Percentiles rank a stretch among this genome's conserved stretches.
phyloP scores from a whole-genome alignment of 2,888 invertebrate genomes.

The Beris morrisii region DNA sequence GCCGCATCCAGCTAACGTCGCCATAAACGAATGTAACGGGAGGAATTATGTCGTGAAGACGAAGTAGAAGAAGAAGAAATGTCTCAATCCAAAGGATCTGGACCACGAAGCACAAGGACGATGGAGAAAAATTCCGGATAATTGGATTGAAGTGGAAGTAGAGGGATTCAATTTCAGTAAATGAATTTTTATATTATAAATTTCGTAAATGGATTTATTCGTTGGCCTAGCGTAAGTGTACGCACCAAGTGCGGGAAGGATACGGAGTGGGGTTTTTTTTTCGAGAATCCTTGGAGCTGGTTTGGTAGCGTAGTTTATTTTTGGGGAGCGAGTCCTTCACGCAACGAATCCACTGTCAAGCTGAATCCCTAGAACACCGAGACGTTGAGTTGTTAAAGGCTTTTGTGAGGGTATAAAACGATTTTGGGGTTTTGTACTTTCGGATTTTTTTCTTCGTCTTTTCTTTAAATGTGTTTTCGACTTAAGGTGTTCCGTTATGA shows the following conservation, averaged over 20 bases:
- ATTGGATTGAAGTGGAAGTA: constrained; percentile 33
- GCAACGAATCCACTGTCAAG: too few relatives aligned
- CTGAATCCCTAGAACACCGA: background rate
- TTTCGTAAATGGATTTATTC: constrained; percentile 33
- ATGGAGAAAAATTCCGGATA: constrained; percentile 4
- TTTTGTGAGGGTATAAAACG: constrained; percentile 6
- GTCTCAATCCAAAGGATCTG: constrained; percentile 12
- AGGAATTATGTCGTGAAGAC: background rate
- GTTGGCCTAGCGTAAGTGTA: background rate
- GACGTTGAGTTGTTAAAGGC: background rate
- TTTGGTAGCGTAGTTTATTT: too few relatives aligned
- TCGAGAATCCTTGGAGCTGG: too few relatives aligned
- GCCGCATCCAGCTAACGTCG: background rate
- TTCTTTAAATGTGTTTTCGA: too few relatives aligned
- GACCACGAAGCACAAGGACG: background rate
- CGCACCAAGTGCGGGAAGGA: background rate
- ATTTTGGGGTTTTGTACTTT: constrained; percentile 11
- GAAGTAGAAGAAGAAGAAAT: constrained; percentile 6
- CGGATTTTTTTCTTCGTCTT: too few relatives aligned
- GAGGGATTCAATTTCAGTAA: constrained; percentile 35
- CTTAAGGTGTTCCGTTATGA: too few relatives aligned
- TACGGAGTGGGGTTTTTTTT: background rate
- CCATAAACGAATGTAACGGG: too few relatives aligned
- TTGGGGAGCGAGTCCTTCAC: too few relatives aligned
- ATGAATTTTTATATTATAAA: constrained; percentile 37